Evolutionary conservation across 2,113 vertebrate species (phyloP), one percentile per base, ranked within the genome.

Genomic region (Labeo catla): DNA sequence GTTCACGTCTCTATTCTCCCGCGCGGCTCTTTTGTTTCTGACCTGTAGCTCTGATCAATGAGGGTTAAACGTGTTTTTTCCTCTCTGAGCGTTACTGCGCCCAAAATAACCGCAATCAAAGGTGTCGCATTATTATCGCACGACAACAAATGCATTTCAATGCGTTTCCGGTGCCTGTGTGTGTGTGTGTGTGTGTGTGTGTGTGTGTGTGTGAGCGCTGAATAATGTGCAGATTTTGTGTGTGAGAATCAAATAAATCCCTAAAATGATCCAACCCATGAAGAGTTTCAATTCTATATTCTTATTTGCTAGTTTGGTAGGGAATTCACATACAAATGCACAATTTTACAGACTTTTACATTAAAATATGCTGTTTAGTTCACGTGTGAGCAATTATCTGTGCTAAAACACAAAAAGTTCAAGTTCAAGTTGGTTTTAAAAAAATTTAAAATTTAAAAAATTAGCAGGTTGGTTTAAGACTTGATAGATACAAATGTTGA

Each of bases 191-290:
- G 54, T 57, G 54, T 19, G 54, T 19, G 54, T 45, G 43, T 0
- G 39, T 39, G 39, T 57, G 54, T 57, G 61, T 72, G 65, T 70
- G 68, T 43, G 16, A 1, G 68, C 2, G 39, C 39, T 66, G n/a
- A 84, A 65, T 88, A 21, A 63, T 54, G 19, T 63, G 45, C 77
- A 68, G 57, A 85, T 76, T 59, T 80, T 13, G 50, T 65, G 50
- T 36, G 65, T 59, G 57, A 21, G 54, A 39, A 68, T 68, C 34
- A 36, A 68, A 68, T 0, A 68, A 34, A 28, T 66, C 28, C 63
- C 12, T 34, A 28, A 66, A 23, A 66, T 28, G 23, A 13, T 2
- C 28, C 10, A 34, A 65, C 6, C 2, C 23, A 66, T 13, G 28
- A 1, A 66, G 66, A 70, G 66, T 39, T 70, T 70, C 3, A 70